Evolutionary conservation across 2,113 vertebrate species (phyloP).

Genomic region (Rousettus leschenaultii): DNA sequence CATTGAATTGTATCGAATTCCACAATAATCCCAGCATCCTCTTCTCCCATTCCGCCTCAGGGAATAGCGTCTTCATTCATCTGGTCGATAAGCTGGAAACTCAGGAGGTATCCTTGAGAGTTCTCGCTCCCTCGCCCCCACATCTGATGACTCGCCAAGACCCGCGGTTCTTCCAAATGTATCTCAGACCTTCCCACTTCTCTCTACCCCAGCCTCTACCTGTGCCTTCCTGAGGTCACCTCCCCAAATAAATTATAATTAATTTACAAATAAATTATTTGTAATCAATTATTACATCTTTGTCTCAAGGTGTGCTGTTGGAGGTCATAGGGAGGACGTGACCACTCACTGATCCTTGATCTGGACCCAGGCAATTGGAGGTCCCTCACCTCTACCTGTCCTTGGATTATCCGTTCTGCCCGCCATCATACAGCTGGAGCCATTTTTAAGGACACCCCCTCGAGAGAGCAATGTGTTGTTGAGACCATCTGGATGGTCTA

Average conservation of each 20-base stretch:
- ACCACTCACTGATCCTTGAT: not conserved
- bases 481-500: not conserved
- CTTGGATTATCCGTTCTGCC: not conserved
- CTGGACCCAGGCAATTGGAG: not conserved
- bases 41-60: not conserved
- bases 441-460: not conserved
- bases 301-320: not conserved
- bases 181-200: not conserved
- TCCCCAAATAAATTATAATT: not conserved
- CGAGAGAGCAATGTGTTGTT: not conserved
- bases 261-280: not conserved
- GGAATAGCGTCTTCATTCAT: not conserved
- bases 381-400: not conserved
- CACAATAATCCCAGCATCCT: not conserved
- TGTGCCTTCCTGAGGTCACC: not conserved
- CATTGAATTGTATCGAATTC: not conserved
- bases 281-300: not conserved
- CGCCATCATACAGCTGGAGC: not conserved
- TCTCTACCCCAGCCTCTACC: not conserved
- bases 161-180: not conserved
- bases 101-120: not conserved
- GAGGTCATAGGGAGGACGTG: not conserved
- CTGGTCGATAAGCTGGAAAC: not conserved
- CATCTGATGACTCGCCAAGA: accelerated
- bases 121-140: not conserved